Conservation (phyloP, 2,797 vertebrate genomes). For the Xenopus petersii region DNA sequence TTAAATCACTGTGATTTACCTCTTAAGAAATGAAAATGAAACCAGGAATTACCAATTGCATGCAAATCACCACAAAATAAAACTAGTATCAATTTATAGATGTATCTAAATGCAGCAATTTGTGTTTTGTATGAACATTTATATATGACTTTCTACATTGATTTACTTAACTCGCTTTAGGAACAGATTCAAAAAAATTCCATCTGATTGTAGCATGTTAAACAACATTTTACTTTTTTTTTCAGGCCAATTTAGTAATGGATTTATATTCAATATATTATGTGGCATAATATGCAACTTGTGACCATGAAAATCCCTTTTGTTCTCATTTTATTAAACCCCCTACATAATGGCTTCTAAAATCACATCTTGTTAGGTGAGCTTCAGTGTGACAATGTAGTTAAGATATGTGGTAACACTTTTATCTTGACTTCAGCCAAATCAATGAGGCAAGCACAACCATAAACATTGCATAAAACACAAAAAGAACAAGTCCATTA, state of each 20-base stretch:
- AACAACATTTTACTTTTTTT: not conserved
- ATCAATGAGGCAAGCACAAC: slow-evolving; percentile 13
- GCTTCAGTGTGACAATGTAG: slow-evolving; percentile 8
- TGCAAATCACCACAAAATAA: no score
- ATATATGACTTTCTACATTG: no score
- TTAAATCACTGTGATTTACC: no score
- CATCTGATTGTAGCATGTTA: no score
- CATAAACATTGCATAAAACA: slow-evolving; percentile 16
- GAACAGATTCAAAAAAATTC: no score
- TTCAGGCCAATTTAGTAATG: not conserved
- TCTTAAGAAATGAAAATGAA: no score
- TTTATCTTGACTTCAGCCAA: slow-evolving; percentile 15
- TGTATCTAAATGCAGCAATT: no score
- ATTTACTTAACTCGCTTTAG: no score
- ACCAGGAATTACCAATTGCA: no score
- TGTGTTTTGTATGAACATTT: no score
- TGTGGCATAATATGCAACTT: not conserved
- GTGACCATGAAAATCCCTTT: not conserved
- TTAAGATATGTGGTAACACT: slow-evolving; percentile 9
- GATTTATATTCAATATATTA: not conserved
- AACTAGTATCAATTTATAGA: no score
- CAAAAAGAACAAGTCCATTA: slow-evolving; percentile 15
- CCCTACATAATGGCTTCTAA: not conserved
- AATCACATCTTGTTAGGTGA: not conserved
- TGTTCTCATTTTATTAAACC: not conserved